Evolutionary conservation across 1,140 invertebrate species (phyloP), one percentile per base, ranked within the genome.

Genomic region (Archegozetes longisetosus): DNA sequence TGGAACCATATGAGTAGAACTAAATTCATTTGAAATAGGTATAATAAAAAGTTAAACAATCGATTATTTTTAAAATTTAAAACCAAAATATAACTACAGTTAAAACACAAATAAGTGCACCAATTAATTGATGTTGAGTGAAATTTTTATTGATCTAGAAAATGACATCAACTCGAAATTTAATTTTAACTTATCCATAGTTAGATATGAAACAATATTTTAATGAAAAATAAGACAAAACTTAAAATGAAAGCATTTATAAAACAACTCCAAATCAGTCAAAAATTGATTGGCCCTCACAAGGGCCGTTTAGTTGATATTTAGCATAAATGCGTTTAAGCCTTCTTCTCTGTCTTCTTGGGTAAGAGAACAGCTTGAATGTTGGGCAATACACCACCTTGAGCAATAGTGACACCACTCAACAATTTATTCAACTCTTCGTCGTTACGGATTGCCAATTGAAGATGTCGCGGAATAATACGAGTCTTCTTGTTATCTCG

Each of bases 371-470:
- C 79, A 1, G 82, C 78, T 62, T 86, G 81, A 53, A 88, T 86
- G 64, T 82, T 80, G 2, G 85, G 87, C 40, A 89, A 66, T 1
- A 89, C 86, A 63, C 87, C 87, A 61, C 84, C 85, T 69, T 86
- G 80, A 13, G 86, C 82, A 64, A 89, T 88, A 2, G 84, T 88
- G 0, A 88, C 85, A 54, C 84, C 82, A 49, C 80, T 77, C n/a
- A 91, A 70, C 54, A 90, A 75, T 69, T 80, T 82, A 67, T 84
- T 85, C 61, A 91, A 73, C 68, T 91, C 87, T 64, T 88, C 85
- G 72, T 91, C 88, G 71, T 88, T 88, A 46, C 83, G 76, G n/a
- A 90, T 84, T 3, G 86, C 87, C 51, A 89, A 70, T 61, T 88
- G 79, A 2, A 90, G 74, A 69, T 92, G 86, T 53, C 86, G 76